Evolutionary conservation across 2,888 invertebrate genomes (phyloP), one percentile per base, ranked within the genome.

Genomic region (Limnephilus rhombicus): DNA sequence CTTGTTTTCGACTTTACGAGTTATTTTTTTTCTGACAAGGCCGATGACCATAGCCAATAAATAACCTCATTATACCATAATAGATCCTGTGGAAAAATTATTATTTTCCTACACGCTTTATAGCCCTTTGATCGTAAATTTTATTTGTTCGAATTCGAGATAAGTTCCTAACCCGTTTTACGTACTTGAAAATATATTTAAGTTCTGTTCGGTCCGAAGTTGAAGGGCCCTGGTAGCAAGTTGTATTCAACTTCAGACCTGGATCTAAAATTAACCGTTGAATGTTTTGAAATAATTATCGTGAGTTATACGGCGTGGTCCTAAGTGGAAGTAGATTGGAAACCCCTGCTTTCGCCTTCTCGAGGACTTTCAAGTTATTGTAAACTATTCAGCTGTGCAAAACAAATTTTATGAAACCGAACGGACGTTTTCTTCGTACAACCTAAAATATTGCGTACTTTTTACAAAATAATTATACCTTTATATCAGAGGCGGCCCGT

Each of bases 21-120:
- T 68, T 68, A 68, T 68, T 68, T 68, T 68, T 68, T 68, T 68
- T 68, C 68, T 68, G 68, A 68, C 68, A 68, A 68, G 68, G 68
- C 68, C 68, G 68, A 68, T 68, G 68, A 68, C 68, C 68, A 68
- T 9, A 2, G 2, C 68, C 68, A 68, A 68, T 68, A 68, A 68
- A 68, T 68, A 68, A 68, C 68, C n/a, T 68, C 68, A 68, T 68
- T 68, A 68, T 68, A 11, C 68, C 68, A 68, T 68, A 68, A 68
- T 68, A 68, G 68, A 68, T 68, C 68, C 68, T n/a, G 68, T n/a
- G 24, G 68, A 68, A 24, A 68, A 68, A 68, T 9, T n/a, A 68
- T 68, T 68, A 68, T 68, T 68, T 68, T 68, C 24, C 68, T 68
- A 68, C 24, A 68, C 68, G 68, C 68, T 68, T 68, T 68, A 68